Base-by-base conservation (phyloP, 2,888 invertebrate species). In the Zele albiditarsus region DNA sequence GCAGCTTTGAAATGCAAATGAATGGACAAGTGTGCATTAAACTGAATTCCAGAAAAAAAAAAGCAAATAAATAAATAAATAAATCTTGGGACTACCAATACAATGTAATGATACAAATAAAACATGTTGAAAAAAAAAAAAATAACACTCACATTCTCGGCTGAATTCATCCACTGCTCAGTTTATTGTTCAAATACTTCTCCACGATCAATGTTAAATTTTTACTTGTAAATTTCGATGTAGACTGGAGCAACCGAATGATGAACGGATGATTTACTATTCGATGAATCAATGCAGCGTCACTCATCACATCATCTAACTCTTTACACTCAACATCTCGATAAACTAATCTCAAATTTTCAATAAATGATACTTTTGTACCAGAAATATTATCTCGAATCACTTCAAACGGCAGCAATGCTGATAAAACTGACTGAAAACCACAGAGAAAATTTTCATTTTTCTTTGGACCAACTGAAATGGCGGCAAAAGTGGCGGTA, bases 231-330 rank as follows among this genome's bases (percentile, higher is more conserved):
- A 86, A 86, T 73, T 81, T 84, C 12, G 25, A 75, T 2, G 82
- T 80, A 14, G 74, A 66, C 4, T 58, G 28, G 0, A 86, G 67
- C 23, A 86, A 71, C 53, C 76, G 74, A 3, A 25, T 58, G 3
- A 85, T 77, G 12, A 84, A 83, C 5, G 65, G 33, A 67, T 85
- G 85, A 69, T 82, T 80, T n/a, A 86, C n/a, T 3, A 86, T 74
- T 23, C 84, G 83, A 76, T 86, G 85, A 16, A 81, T 78, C 65
- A 85, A 75, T 46, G 79, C 82, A 2, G 79, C 82, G 1, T 76
- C 12, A 4, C 79, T 74, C 20, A 71, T n/a, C 0, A 79, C 78
- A 1, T 80, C 74, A 20, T 75, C 75, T 0, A 83, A 69, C 2
- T 77, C 74, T 31, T 79, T 53, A 65, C 82, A 80, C n/a, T 53